Evolutionary conservation across 2,113 vertebrate species (phyloP), one percentile per base, ranked within the genome.

Genomic region (Pogonocichla stellata): DNA sequence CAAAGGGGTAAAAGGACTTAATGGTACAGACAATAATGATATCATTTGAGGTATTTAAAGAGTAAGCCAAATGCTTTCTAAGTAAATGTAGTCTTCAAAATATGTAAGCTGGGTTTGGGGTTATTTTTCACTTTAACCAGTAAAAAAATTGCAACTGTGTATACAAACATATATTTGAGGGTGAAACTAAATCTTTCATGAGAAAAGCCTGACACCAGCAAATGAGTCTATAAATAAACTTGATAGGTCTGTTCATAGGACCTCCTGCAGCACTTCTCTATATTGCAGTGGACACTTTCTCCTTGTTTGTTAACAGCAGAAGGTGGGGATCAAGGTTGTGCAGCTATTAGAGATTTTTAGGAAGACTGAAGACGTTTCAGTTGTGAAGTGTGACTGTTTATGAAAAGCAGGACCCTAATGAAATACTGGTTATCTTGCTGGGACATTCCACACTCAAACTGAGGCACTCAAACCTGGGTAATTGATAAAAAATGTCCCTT

Each of bases 61-160:
- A 40, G 5, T 54, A 75, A 43, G 2, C 70, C 3, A 25, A 56
- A 60, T 71, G 19, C 22, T 67, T 79, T 51, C 67, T 81, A 58
- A 93, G 26, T 33, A 81, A 84, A 81, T 7, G 0, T 5, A 64
- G 26, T 56, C 36, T 10, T 85, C 54, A 82, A 85, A 85, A 56
- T 54, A n/a, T 2, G 1, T 16, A 8, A 43, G 4, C 24, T 53
- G 38, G 2, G 0, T 43, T 77, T 51, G 26, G n/a, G 19, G 14
- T 38, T 58, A 31, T 60, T 86, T 75, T 60, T 43, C 6, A 4
- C 25, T 89, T 90, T 75, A 40, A 36, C 20, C 28, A 40, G 23
- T 62, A 17, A 91, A 36, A 42, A 34, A 29, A 5, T 7, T n/a
- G 4, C 34, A 53, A 6, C 42, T 50, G 2, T 16, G 5, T 29